Evolutionary conservation across 2,113 vertebrate species (phyloP), one percentile per base, ranked within the genome.

Genomic region (Rhinoderma darwinii): DNA sequence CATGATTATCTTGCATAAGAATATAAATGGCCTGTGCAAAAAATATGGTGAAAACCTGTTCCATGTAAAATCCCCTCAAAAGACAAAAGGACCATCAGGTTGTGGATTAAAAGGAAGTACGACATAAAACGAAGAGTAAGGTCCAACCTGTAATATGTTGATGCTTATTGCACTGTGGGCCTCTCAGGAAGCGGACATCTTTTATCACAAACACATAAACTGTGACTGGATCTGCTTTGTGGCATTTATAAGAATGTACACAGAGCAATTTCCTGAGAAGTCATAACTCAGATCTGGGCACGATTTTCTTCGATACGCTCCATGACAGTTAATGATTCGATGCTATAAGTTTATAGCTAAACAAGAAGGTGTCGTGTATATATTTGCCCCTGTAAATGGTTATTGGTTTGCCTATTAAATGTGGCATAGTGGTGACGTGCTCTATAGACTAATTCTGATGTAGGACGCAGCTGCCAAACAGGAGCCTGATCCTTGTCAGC

Each of bases 311-410:
- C 25, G 73, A 78, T 75, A 50, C 73, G 84, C 73, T 77, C 50
- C 84, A 85, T 59, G 39, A 63, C 73, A 85, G 84, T 85, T 85
- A 85, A 85, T 85, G 84, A 85, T 85, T 85, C 76, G 56, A 78
- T 85, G 39, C 56, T 66, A n/a, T 63, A 85, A 44, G 73, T 77
- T 85, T 78, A 85, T 47, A 78, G 74, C 84, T 43, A 85, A 85
- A 78, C 73, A 85, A 61, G 59, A 47, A 74, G 32, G 41, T 47
- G 56, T 75, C 54, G 5, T 77, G 78, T 75, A 66, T 39, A 78
- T 30, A 77, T 77, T 47, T 63, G 41, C 32, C 68, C 73, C 56
- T 77, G 73, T 50, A 39, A 43, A 66, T 44, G 73, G 74, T 77
- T 78, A 78, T 78, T 78, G 84, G 84, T 85, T 85, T 66, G 56